Evolutionary conservation across 2,797 vertebrate genomes (phyloP).

Genomic region (Zenarchopterus dispar): DNA sequence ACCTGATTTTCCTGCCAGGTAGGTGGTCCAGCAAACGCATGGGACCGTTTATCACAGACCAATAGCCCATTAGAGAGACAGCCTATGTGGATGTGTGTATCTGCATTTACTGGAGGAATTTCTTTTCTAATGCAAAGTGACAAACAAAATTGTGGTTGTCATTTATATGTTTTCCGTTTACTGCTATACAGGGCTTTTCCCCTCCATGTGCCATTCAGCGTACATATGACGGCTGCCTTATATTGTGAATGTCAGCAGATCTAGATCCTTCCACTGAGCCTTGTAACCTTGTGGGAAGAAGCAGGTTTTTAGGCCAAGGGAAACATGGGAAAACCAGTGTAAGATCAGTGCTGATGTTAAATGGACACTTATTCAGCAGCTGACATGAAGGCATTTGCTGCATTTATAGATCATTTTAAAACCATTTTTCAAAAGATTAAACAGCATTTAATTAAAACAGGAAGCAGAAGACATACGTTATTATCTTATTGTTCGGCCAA

Average conservation of each 20-base stretch:
- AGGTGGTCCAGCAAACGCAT: conserved; percentile 81
- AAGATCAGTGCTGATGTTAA: conserved; percentile 87
- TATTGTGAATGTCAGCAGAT: conserved; percentile 92
- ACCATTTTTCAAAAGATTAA: neutral
- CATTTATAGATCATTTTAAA: conserved; percentile 15
- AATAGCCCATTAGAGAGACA: conserved; percentile 84
- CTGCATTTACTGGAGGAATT: conserved; percentile 83
- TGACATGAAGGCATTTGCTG: conserved; percentile 27
- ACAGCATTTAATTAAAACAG: conserved; percentile 9
- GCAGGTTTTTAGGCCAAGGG: conserved; percentile 87
- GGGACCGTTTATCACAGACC: conserved; percentile 84
- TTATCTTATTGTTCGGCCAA: conserved; percentile 46
- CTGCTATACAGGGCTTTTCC: conserved; percentile 42
- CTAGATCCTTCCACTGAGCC: conserved; percentile 88
- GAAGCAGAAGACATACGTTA: conserved; percentile 41
- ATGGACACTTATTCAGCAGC: conserved; percentile 76
- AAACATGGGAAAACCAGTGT: conserved; percentile 90
- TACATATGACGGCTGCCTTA: conserved; percentile 89
- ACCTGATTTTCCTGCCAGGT: conserved; percentile 75
- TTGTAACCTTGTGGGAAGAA: conserved; percentile 86
- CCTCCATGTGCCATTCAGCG: conserved; percentile 85
- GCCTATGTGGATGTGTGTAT: conserved; percentile 74
- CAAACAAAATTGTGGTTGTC: conserved; percentile 91
- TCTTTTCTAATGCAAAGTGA: conserved; percentile 90
- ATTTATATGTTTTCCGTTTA: conserved; percentile 71